Percentiles rank a stretch among this genome's conserved stretches.
These are phyloP conservation scores for Prolemur simus DNA, from an alignment of 2,113 vertebrate genomes.

Conservation along the genomic window DNA sequence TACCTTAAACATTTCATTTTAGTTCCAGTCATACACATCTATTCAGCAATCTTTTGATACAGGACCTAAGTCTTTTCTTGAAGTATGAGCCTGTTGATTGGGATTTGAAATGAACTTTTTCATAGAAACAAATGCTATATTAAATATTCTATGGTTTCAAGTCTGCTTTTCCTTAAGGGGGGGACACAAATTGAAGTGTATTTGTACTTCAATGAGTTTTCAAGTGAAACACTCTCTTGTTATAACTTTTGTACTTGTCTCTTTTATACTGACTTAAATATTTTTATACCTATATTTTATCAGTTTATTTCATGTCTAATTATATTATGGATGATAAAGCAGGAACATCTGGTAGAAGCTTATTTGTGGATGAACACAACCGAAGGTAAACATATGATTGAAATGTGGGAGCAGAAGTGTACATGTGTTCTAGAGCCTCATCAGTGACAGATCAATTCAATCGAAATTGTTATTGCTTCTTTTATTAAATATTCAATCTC, in stretches of 20 bases:
- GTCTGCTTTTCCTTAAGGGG: background rate
- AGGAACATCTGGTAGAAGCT: background rate
- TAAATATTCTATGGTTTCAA: background rate
- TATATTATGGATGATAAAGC: background rate
- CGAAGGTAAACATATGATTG: background rate
- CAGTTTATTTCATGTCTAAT: background rate
- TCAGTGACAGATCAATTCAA: background rate
- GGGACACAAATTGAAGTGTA: background rate
- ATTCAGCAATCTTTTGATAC: background rate
- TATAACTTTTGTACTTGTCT: background rate
- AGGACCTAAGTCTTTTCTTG: background rate
- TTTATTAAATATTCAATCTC: background rate
- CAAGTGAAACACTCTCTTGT: background rate
- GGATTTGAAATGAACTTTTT: background rate
- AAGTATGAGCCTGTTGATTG: background rate
- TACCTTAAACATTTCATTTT: background rate
- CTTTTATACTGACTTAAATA: background rate
- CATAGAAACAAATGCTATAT: background rate
- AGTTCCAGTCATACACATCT: background rate
- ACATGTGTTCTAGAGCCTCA: background rate
- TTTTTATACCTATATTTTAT: background rate
- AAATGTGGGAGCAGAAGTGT: background rate
- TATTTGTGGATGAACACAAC: background rate
- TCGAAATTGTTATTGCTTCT: background rate
- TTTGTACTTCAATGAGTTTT: background rate